Evolutionary conservation across 2,797 vertebrate species (phyloP).

Genomic region (Platalea minor): DNA sequence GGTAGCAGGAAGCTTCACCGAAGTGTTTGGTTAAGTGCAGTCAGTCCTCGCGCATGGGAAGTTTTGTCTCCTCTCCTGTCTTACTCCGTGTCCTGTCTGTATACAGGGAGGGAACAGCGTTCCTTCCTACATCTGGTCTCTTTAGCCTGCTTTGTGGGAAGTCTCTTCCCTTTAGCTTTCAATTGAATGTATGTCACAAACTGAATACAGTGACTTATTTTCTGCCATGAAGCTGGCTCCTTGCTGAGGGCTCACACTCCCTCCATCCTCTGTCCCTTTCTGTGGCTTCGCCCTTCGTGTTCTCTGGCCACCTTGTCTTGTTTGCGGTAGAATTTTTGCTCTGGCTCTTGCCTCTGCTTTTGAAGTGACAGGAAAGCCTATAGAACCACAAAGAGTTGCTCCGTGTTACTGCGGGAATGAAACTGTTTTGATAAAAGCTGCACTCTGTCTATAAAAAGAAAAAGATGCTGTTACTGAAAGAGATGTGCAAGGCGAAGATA

Average conservation of each 20-base stretch:
- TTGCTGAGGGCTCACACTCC: not conserved
- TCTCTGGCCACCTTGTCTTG: not conserved
- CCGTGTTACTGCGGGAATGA: not conserved
- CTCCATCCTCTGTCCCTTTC: not conserved
- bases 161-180: not conserved
- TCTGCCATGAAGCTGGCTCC: not conserved
- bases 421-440: not conserved
- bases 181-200: not conserved
- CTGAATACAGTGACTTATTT: not conserved
- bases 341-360: not conserved
- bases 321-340: not conserved
- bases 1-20: not conserved
- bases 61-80: not conserved
- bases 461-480: not conserved
- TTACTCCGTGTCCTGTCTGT: not conserved
- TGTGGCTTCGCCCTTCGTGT: not conserved
- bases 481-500: not conserved
- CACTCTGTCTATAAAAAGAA: not conserved
- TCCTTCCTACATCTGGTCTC: not conserved
- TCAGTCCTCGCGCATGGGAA: not conserved
- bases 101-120: not conserved
- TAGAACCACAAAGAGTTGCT: not conserved
- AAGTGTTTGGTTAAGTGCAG: not conserved
- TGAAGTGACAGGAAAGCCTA: not conserved
- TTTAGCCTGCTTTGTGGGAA: not conserved